Conservation (phyloP, 2,888 invertebrate species). For the Boloria euphrosyne region DNA sequence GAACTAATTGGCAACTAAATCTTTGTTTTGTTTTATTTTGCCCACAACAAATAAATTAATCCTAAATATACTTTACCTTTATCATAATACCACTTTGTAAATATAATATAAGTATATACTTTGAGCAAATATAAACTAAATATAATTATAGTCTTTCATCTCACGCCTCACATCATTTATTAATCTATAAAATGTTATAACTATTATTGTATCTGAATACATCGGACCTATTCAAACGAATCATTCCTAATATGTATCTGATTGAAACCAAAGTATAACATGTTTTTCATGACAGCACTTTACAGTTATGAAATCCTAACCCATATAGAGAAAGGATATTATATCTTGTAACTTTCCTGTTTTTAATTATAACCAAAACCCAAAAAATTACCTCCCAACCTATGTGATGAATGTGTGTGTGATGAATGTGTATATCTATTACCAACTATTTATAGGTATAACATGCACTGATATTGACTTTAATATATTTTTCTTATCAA, state of each 20-base stretch:
- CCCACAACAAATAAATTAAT: no score
- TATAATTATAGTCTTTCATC: no score
- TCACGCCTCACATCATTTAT: neutral
- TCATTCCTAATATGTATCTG: neutral
- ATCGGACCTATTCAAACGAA: neutral
- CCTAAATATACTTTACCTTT: no score
- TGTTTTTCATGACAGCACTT: neutral
- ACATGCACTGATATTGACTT: neutral
- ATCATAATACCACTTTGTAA: no score
- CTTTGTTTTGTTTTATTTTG: neutral
- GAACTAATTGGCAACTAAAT: neutral
- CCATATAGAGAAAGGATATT: neutral
- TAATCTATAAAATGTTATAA: neutral
- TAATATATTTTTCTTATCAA: neutral
- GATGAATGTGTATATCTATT: no score
- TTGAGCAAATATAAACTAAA: no score
- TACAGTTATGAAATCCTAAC: slow-evolving; percentile 11
- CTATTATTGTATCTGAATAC: neutral
- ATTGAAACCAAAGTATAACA: neutral
- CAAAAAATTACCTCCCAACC: neutral
- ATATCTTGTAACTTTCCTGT: neutral
- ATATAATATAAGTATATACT: no score
- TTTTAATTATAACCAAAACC: neutral
- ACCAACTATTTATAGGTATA: neutral
- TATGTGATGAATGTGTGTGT: no score